Conservation (phyloP, 2,888 invertebrate species). For the Diadegma fenestrale region DNA sequence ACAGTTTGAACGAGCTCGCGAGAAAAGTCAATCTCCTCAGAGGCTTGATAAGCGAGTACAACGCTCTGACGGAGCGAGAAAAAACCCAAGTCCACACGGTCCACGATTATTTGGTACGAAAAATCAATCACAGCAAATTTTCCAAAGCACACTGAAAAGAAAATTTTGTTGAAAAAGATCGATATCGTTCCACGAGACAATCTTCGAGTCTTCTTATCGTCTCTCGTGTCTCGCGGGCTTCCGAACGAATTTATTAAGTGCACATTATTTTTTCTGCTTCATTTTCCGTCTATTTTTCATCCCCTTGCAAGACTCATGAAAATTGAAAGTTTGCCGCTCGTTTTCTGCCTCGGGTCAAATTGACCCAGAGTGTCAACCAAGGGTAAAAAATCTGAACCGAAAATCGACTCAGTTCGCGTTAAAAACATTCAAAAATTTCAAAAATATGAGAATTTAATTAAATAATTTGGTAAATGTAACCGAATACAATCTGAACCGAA, state of each 20-base stretch:
- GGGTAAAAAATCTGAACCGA: too few relatives aligned
- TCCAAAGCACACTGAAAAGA: neutral
- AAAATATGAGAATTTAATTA: too few relatives aligned
- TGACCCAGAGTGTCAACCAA: too few relatives aligned
- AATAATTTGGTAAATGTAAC: too few relatives aligned
- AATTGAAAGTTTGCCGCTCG: too few relatives aligned
- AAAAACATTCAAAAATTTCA: too few relatives aligned
- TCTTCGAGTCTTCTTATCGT: constrained; percentile 52
- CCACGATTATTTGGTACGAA: constrained; percentile 78
- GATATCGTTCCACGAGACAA: constrained; percentile 61
- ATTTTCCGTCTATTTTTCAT: neutral
- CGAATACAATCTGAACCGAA: too few relatives aligned
- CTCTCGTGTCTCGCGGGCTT: neutral
- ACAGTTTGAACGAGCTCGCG: constrained; percentile 71
- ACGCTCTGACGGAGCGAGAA: constrained; percentile 73
- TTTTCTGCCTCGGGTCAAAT: too few relatives aligned
- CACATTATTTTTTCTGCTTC: neutral
- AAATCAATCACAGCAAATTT: neutral
- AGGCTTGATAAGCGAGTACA: constrained; percentile 77
- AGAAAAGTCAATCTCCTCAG: constrained; percentile 74
- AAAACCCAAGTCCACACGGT: constrained; percentile 78
- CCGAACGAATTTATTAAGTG: neutral
- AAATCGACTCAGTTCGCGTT: too few relatives aligned
- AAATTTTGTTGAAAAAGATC: too few relatives aligned
- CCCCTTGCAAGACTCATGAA: too few relatives aligned